A percentile compares a stretch with the other conserved stretches of the same genome.
phyloP scores from a whole-genome alignment of 1,140 invertebrate genomes.

The Conus ventricosus region DNA sequence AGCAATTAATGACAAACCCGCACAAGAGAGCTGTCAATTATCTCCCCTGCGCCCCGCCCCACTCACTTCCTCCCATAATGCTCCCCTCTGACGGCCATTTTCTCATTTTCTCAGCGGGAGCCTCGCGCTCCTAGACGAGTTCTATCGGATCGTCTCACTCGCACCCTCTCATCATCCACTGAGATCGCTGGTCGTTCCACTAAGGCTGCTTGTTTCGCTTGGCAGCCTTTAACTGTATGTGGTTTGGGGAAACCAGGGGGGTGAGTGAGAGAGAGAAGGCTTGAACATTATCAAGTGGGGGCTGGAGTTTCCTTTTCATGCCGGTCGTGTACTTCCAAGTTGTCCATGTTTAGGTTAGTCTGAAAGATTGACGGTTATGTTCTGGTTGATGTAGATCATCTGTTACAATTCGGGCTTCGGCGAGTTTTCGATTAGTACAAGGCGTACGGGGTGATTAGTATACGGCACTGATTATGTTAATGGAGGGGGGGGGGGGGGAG shows the following conservation, averaged over 20 bases:
- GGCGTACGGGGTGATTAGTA: too few species aligned
- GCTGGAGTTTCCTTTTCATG: neutral
- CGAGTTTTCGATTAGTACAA: too few species aligned
- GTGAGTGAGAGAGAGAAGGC: neutral
- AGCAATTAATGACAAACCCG: neutral
- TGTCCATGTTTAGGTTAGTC: too few species aligned
- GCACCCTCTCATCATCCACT: neutral
- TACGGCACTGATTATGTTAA: too few species aligned
- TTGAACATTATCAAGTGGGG: neutral
- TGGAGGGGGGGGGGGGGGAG: too few species aligned
- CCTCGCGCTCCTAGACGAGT: neutral
- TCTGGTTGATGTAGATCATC: too few species aligned
- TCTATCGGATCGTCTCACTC: neutral
- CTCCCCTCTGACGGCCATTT: slow-evolving; percentile 17
- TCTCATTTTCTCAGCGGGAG: slow-evolving; percentile 25
- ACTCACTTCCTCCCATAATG: neutral
- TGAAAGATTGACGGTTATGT: too few species aligned
- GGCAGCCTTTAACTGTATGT: neutral
- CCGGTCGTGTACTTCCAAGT: too few species aligned
- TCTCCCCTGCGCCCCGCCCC: slow-evolving; percentile 12
- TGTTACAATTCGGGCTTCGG: too few species aligned
- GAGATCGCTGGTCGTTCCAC: neutral
- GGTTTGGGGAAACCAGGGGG: neutral
- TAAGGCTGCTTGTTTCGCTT: neutral
- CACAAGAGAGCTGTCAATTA: slow-evolving; percentile 12